A percentile compares a stretch with the other conserved stretches of the same genome.
Evolutionary conservation across 2,888 invertebrate species (phyloP).

Genomic region (Aphidoletes aphidimyza): DNA sequence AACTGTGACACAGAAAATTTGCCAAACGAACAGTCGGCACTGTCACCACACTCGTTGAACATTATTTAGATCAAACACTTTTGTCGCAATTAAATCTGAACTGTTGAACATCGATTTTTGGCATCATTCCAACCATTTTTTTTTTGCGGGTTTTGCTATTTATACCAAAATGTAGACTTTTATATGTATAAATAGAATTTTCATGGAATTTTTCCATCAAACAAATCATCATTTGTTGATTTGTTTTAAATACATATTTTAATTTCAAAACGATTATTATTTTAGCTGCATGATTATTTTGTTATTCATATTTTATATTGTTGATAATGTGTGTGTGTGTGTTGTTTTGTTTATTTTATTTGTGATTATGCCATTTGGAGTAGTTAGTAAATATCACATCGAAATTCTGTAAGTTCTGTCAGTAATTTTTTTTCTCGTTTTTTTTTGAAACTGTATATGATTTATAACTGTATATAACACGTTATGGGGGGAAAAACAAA

Average conservation of each 20-base stretch:
- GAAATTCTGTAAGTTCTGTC: constrained; percentile 33
- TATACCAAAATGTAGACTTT: constrained; percentile 16
- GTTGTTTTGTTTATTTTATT: background rate
- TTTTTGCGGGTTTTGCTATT: background rate
- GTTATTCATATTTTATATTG: background rate
- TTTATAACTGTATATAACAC: too few species aligned
- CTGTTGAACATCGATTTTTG: background rate
- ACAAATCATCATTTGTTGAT: too few species aligned
- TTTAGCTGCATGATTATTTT: background rate
- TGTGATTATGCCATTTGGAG: constrained; percentile 5
- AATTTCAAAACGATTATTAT: constrained; percentile 29
- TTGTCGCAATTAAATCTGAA: background rate
- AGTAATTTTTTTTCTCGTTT: background rate
- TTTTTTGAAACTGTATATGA: background rate
- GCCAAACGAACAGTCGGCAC: too few species aligned
- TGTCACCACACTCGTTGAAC: too few species aligned
- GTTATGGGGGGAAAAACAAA: too few species aligned
- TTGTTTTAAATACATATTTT: too few species aligned
- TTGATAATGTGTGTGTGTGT: background rate
- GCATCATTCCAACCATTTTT: background rate
- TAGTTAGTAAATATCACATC: constrained; percentile 36
- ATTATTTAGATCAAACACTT: background rate
- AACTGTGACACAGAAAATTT: too few species aligned
- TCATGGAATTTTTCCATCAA: too few species aligned
- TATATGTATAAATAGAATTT: background rate